Conservation (phyloP, 2,888 invertebrate species). For the Octonoba sinensis region DNA sequence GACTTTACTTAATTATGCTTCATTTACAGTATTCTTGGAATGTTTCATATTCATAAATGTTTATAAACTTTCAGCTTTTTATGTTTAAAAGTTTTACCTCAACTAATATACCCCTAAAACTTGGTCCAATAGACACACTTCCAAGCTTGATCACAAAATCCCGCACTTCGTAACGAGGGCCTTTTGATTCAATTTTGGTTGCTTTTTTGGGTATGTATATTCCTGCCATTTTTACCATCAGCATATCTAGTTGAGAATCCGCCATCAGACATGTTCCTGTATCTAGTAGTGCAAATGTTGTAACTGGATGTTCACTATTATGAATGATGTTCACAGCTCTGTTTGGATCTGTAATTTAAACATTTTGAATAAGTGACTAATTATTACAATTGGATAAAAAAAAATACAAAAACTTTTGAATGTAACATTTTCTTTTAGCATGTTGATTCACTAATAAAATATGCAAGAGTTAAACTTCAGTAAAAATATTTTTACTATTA, state of each 20-base stretch:
- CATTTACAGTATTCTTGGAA: not conserved
- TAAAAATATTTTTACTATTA: too few relatives aligned
- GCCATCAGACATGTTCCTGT: slow-evolving; percentile 85
- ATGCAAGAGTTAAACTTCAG: too few relatives aligned
- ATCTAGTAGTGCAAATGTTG: slow-evolving; percentile 91
- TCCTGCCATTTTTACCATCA: slow-evolving; percentile 89
- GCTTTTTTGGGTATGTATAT: slow-evolving; percentile 89
- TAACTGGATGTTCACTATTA: slow-evolving; percentile 94
- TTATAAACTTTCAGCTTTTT: not conserved
- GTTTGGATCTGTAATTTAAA: slow-evolving; percentile 66
- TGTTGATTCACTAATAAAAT: too few relatives aligned
- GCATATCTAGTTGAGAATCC: slow-evolving; percentile 88
- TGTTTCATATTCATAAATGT: not conserved
- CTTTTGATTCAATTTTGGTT: slow-evolving; percentile 82
- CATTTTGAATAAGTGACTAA: not conserved
- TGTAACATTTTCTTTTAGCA: too few relatives aligned
- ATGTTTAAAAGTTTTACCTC: slow-evolving; percentile 76
- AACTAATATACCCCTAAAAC: slow-evolving; percentile 91
- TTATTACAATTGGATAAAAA: not conserved
- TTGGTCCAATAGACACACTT: slow-evolving; percentile 90
- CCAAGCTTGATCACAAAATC: slow-evolving; percentile 95
- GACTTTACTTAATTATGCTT: too few relatives aligned
- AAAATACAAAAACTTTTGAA: too few relatives aligned
- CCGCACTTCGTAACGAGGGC: slow-evolving; percentile 76
- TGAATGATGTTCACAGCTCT: slow-evolving; percentile 92